These are phyloP conservation scores for Drosophila ercepeae DNA, from an alignment of 1,140 invertebrate species.

Conservation along the genomic window DNA sequence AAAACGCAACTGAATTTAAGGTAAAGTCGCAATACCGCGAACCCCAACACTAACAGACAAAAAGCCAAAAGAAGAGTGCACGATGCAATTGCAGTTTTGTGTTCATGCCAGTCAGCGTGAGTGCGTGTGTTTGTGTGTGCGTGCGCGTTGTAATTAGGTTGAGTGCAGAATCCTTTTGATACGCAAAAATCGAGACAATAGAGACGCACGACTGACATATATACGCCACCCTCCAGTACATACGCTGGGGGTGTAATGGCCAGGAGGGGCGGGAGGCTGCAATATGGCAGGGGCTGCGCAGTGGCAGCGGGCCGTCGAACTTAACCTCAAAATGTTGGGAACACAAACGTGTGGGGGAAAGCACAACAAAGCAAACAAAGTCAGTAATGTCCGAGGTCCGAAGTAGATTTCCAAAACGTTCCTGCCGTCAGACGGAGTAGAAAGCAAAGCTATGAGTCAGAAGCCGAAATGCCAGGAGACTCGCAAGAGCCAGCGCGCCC, in stretches of 20 bases:
- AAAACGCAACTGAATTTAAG: constrained; percentile 38
- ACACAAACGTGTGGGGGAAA: constrained; percentile 26
- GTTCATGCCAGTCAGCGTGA: neutral
- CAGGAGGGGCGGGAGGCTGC: too few relatives aligned
- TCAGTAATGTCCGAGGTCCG: neutral
- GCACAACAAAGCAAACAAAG: constrained; percentile 45
- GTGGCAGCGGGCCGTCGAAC: constrained; percentile 14
- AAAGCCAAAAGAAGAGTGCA: neutral
- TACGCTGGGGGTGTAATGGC: neutral
- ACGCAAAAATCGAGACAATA: neutral
- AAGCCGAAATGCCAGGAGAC: neutral
- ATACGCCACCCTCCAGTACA: neutral
- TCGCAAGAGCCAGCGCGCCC: neutral
- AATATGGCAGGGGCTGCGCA: neutral
- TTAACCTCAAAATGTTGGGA: constrained; percentile 37
- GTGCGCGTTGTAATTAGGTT: constrained; percentile 38
- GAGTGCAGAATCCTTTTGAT: constrained; percentile 28
- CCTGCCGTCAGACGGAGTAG: neutral
- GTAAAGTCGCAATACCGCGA: constrained; percentile 28
- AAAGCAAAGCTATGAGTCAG: neutral
- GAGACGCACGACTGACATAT: neutral
- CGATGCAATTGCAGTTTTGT: neutral
- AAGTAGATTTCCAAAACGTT: neutral
- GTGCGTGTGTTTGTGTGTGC: constrained; percentile 1
- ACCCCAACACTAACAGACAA: constrained; percentile 4